phyloP scores from a whole-genome alignment of 2,888 invertebrate species.

The Watsonalla binaria region DNA sequence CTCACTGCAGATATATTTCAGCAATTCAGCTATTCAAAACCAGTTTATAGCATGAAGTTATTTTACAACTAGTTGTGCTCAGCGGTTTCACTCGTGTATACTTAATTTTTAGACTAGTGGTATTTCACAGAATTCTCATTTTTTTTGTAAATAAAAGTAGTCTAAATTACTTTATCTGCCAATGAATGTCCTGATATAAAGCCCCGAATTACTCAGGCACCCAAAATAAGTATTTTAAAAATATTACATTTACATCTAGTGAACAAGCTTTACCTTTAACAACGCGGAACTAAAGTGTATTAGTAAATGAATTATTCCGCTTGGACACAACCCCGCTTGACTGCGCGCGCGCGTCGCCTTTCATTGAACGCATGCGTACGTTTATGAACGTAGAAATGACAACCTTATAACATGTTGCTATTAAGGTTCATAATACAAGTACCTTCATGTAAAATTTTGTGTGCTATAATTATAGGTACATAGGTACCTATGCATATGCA shows the following conservation, averaged over 20 bases:
- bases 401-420: background rate
- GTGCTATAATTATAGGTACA: background rate
- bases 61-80: too few species aligned
- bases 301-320: slow-evolving; percentile 40
- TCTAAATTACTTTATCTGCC: too few species aligned
- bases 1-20: too few species aligned
- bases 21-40: too few species aligned
- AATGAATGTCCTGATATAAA: too few species aligned
- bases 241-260: slow-evolving; percentile 5
- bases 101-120: too few species aligned
- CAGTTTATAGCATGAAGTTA: too few species aligned
- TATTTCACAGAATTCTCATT: too few species aligned
- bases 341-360: slow-evolving; percentile 27
- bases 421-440: background rate
- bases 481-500: background rate
- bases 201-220: too few species aligned
- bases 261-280: slow-evolving; percentile 9
- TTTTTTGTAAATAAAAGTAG: too few species aligned
- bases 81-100: too few species aligned
- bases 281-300: slow-evolving; percentile 42
- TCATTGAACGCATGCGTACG: slow-evolving; percentile 20
- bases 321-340: slow-evolving; percentile 27
- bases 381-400: background rate
- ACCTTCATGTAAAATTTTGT: too few species aligned
- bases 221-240: background rate